phyloP scores from a whole-genome alignment of 2,113 vertebrate genomes.

The Takifugu flavidus region DNA sequence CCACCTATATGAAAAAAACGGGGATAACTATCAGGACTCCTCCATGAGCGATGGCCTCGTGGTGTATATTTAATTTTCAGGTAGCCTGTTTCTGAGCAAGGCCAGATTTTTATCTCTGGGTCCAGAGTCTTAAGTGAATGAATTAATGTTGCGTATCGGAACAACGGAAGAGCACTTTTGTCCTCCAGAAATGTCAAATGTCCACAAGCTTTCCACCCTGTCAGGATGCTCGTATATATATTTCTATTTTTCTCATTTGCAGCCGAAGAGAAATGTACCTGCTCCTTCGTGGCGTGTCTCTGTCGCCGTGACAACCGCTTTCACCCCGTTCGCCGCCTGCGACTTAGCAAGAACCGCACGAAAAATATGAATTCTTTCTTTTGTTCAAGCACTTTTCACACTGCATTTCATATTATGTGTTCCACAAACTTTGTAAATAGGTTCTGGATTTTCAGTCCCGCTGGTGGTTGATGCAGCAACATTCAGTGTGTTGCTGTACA shows the following conservation, averaged over 20 bases:
- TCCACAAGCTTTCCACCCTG: slow-evolving; percentile 23
- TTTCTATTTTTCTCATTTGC: slow-evolving; percentile 56
- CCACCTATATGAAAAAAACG: background rate
- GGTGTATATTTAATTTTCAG: background rate
- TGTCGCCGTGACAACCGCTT: slow-evolving; percentile 10
- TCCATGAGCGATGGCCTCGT: background rate
- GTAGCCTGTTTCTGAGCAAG: background rate
- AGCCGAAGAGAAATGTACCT: slow-evolving; percentile 21
- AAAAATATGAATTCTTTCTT: slow-evolving; percentile 22
- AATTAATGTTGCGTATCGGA: slow-evolving; percentile 19
- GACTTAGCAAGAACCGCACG: slow-evolving; percentile 46
- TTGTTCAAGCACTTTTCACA: slow-evolving; percentile 72
- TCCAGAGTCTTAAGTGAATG: slow-evolving; percentile 14
- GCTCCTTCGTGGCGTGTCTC: slow-evolving; percentile 40
- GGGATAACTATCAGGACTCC: background rate
- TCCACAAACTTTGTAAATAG: slow-evolving; percentile 44
- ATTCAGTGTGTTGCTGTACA: background rate
- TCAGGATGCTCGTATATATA: slow-evolving; percentile 28
- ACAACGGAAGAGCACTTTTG: slow-evolving; percentile 60
- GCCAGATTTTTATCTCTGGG: slow-evolving; percentile 50
- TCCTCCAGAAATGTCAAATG: slow-evolving; percentile 38
- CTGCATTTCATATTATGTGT: slow-evolving; percentile 41
- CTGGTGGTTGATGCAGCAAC: background rate
- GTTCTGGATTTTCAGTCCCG: slow-evolving; percentile 54
- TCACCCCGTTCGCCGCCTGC: slow-evolving; percentile 9